phyloP scores from a whole-genome alignment of 2,113 vertebrate species.

The Bungarus multicinctus region DNA sequence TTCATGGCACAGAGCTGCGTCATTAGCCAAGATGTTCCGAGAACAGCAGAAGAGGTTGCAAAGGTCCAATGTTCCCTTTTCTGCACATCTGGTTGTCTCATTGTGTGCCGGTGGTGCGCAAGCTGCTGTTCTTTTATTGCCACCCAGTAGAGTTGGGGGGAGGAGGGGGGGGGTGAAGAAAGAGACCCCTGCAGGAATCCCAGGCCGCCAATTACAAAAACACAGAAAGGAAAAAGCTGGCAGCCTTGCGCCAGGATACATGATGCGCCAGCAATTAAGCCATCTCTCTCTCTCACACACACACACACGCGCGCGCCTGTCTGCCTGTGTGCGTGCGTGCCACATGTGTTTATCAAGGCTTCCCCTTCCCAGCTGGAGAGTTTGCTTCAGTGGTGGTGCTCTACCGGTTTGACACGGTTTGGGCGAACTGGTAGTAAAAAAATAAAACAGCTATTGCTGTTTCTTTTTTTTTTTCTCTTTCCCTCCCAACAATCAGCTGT shows the following conservation, averaged over 20 bases:
- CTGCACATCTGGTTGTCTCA: not conserved
- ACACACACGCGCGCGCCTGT: no score
- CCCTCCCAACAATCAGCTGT: no score
- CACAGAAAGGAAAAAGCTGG: not conserved
- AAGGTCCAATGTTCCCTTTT: not conserved
- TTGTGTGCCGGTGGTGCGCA: not conserved
- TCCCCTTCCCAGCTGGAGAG: no score
- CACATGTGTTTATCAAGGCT: no score
- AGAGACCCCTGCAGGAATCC: not conserved
- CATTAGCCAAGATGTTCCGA: not conserved
- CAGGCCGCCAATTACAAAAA: not conserved
- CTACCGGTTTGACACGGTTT: no score
- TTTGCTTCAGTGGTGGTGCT: no score
- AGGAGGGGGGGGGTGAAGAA: not conserved
- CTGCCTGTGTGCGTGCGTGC: no score
- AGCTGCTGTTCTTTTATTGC: not conserved
- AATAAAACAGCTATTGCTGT: no score
- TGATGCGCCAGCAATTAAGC: not conserved
- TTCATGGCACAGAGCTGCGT: not conserved
- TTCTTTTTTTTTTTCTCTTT: no score
- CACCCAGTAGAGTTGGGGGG: not conserved
- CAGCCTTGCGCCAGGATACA: not conserved
- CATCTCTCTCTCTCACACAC: no score
- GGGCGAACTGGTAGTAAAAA: no score
- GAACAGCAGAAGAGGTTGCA: not conserved